Conservation (phyloP, 2,797 vertebrate genomes). For the Cynodonichthys magdalenae region DNA sequence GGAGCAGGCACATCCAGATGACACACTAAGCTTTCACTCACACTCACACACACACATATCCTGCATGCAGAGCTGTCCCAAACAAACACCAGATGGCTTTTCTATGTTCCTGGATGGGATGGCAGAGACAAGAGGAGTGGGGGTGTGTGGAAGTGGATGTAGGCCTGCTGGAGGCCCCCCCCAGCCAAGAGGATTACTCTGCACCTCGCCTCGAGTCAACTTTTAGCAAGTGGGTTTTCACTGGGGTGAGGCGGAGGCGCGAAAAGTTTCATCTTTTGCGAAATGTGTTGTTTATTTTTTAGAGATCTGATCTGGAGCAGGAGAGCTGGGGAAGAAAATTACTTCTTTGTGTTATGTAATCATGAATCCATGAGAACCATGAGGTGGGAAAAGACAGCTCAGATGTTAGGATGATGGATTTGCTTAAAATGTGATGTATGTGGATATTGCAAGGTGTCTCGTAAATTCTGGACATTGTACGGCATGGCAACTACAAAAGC, state of each 20-base stretch:
- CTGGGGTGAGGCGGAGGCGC: slow-evolving; percentile 8
- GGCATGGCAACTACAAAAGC: background rate
- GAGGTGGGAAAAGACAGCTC: slow-evolving; percentile 25
- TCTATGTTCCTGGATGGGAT: slow-evolving; percentile 74
- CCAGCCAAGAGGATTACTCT: slow-evolving; percentile 69
- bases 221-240: slow-evolving; percentile 56
- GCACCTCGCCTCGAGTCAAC: slow-evolving; percentile 34
- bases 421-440: slow-evolving; percentile 1
- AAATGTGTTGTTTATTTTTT: slow-evolving; percentile 2
- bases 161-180: slow-evolving; percentile 43
- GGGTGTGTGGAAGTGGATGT: slow-evolving; percentile 48
- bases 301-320: slow-evolving; percentile 19
- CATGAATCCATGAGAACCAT: slow-evolving; percentile 40
- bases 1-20: slow-evolving; percentile 8
- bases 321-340: slow-evolving; percentile 18
- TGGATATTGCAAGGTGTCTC: slow-evolving; percentile 1
- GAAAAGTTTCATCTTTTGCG: slow-evolving; percentile 13
- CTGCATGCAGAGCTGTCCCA: slow-evolving; percentile 73
- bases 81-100: slow-evolving; percentile 87
- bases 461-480: background rate
- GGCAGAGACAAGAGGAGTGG: slow-evolving; percentile 55
- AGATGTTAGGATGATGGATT: slow-evolving; percentile 23
- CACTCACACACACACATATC: slow-evolving; percentile 33
- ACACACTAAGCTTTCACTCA: slow-evolving; percentile 27
- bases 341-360: slow-evolving; percentile 42